Base-by-base conservation (phyloP, 2,113 vertebrate genomes). In the Centropristis striata region DNA sequence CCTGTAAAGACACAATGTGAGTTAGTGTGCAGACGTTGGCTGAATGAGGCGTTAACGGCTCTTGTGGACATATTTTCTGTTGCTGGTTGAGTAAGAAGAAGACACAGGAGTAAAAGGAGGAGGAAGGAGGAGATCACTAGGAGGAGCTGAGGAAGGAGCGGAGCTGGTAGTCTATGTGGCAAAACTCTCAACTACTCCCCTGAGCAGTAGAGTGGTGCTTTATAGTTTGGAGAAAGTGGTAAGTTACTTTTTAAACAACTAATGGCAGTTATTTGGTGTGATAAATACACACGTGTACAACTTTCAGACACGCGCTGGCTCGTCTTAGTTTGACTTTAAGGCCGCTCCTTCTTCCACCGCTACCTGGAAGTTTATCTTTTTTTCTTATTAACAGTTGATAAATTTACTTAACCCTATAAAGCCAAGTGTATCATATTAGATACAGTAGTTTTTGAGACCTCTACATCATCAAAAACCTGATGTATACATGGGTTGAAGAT, bases 111-210 rank as follows among this genome's bases (percentile, higher is more conserved):
- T 15, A 28, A 57, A 50, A n/a, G 37, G n/a, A 37, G 21, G 27
- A 51, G 21, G 16, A 70, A 23, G 47, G 25, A 63, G 25, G 23
- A 49, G 75, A 79, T 20, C 20, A 67, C 28, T 1, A 61, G 75
- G 63, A 72, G 75, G 73, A 83, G 83, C 39, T 57, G 57, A 78
- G 55, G 74, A 78, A 36, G 71, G 55, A 72, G 47, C 42, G 2
- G 18, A 84, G 25, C 44, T 49, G 25, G 10, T 27, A 20, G 63
- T 47, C 32, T 66, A 83, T 85, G 79, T 83, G 80, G 85, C 83
- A 87, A 69, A 28, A 58, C 39, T 61, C 42, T 18, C 15, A n/a
- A 5, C 70, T 42, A 23, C 25, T 16, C 4, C 21, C 12, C 37
- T 39, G 23, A 57, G 27, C 63, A 1, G 8, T 15, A 18, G 3